Evolutionary conservation across 2,888 invertebrate genomes (phyloP).

Genomic region (Epiperipatus broadwayi): DNA sequence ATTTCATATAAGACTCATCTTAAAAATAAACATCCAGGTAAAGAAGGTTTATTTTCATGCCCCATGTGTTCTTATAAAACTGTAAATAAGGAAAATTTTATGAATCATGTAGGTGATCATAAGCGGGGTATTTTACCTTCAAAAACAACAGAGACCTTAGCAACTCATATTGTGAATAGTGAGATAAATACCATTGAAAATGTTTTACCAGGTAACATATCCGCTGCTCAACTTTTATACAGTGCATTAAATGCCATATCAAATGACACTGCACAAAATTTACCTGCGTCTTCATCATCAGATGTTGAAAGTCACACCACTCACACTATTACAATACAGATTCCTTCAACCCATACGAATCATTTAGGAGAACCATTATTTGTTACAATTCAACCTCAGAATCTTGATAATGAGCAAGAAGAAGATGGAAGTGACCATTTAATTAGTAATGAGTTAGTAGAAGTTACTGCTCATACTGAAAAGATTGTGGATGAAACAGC

Average conservation of each 20-base stretch:
- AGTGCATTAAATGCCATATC: constrained; percentile 19
- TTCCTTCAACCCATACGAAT: no score
- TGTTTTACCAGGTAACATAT: constrained; percentile 17
- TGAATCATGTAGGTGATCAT: constrained; percentile 38
- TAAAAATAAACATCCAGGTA: constrained; percentile 31
- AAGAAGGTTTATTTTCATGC: constrained; percentile 28
- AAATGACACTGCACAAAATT: constrained; percentile 18
- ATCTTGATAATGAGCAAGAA: no score
- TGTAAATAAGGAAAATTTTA: constrained; percentile 23
- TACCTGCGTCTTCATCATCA: constrained; percentile 16
- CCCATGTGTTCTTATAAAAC: constrained; percentile 20
- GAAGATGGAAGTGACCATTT: no score
- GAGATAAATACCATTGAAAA: constrained; percentile 19
- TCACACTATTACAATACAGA: constrained; percentile 18
- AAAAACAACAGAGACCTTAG: constrained; percentile 9
- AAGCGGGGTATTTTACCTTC: constrained; percentile 32
- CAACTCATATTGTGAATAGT: neutral
- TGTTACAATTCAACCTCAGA: no score
- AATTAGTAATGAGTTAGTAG: no score
- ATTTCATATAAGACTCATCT: constrained; percentile 29
- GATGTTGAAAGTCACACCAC: constrained; percentile 15
- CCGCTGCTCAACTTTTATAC: constrained; percentile 19
- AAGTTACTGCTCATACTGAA: no score
- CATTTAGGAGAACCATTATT: no score
- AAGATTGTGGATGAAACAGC: no score